Evolutionary conservation across 1,140 invertebrate species (phyloP), one percentile per base, ranked within the genome.

Genomic region (Acromyrmex heyeri): DNA sequence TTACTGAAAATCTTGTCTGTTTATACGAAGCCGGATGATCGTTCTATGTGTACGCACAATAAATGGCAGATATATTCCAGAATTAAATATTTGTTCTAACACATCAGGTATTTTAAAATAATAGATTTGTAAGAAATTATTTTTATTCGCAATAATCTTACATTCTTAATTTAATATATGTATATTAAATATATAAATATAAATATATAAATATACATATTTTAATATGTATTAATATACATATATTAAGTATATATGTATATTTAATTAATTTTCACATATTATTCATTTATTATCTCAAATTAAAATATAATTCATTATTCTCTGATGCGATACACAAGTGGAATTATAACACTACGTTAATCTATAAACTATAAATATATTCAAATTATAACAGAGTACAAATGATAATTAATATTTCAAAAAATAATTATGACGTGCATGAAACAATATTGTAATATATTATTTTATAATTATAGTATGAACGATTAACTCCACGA

Each of bases 351-450:
- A 69, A 69, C 12, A 48, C 21, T 48, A 48, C 14, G 21, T 24
- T 24, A 16, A 69, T 69, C 2, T 48, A 21, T 69, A 69, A 48
- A 50, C 38, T 69, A 24, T 14, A 24, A 69, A 50, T 48, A 69
- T 69, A 69, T 69, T 24, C 5, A 69, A 69, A 69, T 44, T 44
- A 44, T 24, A 69, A 69, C 21, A 69, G 38, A 48, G n/a, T 48
- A 44, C 65, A 69, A 44, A 44, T 44, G 7, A 24, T 69, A 69
- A 69, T 69, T 69, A 69, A 69, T 69, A 69, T 69, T 69, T 69
- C 38, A 48, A 69, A 69, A 69, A 69, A 69, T 69, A 48, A 69
- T 69, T 69, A 69, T 24, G 12, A 34, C 38, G 6, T 7, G 6
- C 21, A 21, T 69, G 21, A 69, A 69, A 69, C 14, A 69, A 65